A percentile compares a stretch with the other conserved stretches of the same genome.
Conservation (phyloP, 2,888 invertebrate species). For the Cacoxenus indagator region DNA sequence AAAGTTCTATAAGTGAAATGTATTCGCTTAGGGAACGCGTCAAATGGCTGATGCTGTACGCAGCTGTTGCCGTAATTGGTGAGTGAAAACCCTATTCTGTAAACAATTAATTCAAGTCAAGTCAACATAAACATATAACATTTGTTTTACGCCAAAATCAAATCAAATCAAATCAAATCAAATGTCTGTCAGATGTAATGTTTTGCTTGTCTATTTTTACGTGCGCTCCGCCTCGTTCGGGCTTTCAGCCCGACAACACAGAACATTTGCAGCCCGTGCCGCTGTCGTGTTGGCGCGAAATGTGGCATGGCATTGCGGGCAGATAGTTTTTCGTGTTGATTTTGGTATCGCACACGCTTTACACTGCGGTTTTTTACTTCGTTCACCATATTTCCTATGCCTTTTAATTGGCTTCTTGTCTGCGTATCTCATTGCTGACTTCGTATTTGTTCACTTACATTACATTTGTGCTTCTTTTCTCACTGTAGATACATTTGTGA, state of each 20-base stretch:
- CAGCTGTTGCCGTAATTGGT: conserved; percentile 65
- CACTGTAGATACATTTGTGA: conserved; percentile 14
- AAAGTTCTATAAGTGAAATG: conserved; percentile 47
- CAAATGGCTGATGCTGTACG: conserved; percentile 67
- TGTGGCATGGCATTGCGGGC: no score
- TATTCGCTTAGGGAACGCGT: conserved; percentile 61
- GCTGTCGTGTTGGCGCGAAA: no score
- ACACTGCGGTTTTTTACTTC: no score
- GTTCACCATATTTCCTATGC: not conserved
- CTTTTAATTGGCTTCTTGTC: not conserved
- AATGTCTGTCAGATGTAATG: no score
- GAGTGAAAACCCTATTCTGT: conserved; percentile 44
- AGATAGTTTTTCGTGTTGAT: not conserved
- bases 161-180: no score
- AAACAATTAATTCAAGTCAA: not conserved
- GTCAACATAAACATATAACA: no score
- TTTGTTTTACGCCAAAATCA: not conserved
- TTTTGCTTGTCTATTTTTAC: no score
- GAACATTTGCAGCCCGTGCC: no score
- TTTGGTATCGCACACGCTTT: no score
- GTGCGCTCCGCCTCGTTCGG: no score
- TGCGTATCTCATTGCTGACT: not conserved
- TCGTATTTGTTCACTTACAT: conserved; percentile 26
- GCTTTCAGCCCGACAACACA: no score
- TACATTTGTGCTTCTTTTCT: conserved; percentile 21